A percentile compares a stretch with the other conserved stretches of the same genome.
phyloP scores from a whole-genome alignment of 2,113 vertebrate genomes.

The Sisor rabdophorus region DNA sequence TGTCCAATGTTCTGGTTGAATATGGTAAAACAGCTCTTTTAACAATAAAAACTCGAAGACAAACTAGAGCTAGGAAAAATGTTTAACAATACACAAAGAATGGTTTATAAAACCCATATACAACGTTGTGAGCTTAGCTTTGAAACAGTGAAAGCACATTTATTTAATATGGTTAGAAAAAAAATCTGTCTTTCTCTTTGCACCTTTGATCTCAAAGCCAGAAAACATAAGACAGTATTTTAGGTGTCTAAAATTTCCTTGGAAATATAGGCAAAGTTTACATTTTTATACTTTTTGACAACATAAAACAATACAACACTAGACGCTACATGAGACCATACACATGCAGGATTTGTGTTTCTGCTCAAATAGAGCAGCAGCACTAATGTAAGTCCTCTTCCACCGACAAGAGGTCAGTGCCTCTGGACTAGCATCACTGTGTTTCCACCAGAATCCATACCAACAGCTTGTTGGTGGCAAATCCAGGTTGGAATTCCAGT shows the following conservation, averaged over 20 bases:
- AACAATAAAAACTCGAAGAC: background rate
- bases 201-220: background rate
- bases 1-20: background rate
- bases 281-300: background rate
- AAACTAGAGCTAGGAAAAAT: background rate
- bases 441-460: background rate
- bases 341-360: background rate
- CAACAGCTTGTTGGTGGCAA: slow-evolving; percentile 5
- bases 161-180: background rate
- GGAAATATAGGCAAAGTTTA: background rate
- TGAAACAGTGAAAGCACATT: background rate
- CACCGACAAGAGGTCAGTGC: background rate
- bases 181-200: background rate
- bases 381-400: background rate
- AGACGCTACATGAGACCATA: slow-evolving; percentile 13
- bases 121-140: background rate
- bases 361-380: background rate
- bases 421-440: background rate
- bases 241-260: slow-evolving; percentile 1
- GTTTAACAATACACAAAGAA: background rate
- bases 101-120: background rate
- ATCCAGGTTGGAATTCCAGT: background rate
- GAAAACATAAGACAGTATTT: background rate
- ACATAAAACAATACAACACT: slow-evolving; percentile 7
- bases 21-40: background rate